Evolutionary conservation across 1,140 invertebrate species (phyloP).

Genomic region (Mizuhopecten yessoensis): DNA sequence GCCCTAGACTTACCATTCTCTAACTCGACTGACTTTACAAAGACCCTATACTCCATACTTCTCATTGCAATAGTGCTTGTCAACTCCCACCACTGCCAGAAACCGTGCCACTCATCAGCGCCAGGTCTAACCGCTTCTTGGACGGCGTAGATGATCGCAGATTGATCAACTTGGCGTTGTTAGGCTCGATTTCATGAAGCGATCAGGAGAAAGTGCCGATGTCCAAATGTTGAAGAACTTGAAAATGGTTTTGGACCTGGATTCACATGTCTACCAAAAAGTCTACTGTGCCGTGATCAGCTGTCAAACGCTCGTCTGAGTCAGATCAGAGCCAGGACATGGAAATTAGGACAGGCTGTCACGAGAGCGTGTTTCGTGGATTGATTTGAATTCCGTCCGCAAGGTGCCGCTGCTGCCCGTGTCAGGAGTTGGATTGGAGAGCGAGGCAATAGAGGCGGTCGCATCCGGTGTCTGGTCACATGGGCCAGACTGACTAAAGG

Average conservation of each 20-base stretch:
- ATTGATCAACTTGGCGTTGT: constrained; percentile 28
- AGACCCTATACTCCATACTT: background rate
- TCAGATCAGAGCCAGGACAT: too few species aligned
- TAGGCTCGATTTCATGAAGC: constrained; percentile 10
- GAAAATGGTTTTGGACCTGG: background rate
- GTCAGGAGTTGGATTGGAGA: background rate
- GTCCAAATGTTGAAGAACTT: background rate
- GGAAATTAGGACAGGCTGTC: background rate
- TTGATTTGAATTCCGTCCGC: background rate
- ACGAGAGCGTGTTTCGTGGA: background rate
- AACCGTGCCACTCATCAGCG: background rate
- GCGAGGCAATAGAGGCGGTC: background rate
- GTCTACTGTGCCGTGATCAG: background rate
- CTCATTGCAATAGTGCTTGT: background rate
- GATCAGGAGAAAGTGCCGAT: background rate
- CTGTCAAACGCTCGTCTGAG: constrained; percentile 13
- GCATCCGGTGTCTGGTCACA: background rate
- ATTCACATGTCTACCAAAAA: background rate
- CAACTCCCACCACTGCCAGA: background rate
- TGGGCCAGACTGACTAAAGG: background rate
- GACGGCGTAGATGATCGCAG: background rate
- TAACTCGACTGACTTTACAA: background rate
- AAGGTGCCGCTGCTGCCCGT: background rate
- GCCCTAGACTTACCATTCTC: background rate
- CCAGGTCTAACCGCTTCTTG: background rate